phyloP scores from a whole-genome alignment of 2,888 invertebrate genomes.

The Pyrrhopygopsis socrates region DNA sequence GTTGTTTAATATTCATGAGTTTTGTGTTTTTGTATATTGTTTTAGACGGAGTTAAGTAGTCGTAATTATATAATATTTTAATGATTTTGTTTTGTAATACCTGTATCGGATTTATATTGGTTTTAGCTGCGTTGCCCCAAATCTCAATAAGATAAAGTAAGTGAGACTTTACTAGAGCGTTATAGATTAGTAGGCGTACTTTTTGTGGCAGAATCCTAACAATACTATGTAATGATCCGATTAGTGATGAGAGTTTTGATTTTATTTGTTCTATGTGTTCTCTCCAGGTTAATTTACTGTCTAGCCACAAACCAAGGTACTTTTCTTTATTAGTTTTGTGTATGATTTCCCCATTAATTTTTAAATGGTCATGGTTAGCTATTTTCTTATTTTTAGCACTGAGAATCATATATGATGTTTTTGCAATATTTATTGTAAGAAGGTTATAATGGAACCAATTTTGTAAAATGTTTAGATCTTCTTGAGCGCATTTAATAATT shows the following conservation, averaged over 20 bases:
- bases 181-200: conserved; percentile 2
- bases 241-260: conserved; percentile 4
- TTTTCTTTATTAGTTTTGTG: background rate
- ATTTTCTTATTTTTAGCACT: conserved; percentile 13
- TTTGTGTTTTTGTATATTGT: conserved; percentile 16
- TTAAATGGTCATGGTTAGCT: background rate
- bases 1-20: conserved; percentile 5
- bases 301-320: conserved; percentile 7
- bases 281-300: conserved; percentile 2
- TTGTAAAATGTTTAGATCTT: background rate
- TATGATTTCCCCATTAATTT: background rate
- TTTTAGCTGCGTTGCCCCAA: conserved; percentile 16
- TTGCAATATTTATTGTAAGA: background rate
- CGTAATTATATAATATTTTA: conserved; percentile 20
- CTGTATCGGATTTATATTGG: background rate
- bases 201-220: background rate
- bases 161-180: conserved; percentile 14
- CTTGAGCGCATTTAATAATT: background rate
- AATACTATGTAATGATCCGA: background rate
- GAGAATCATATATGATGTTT: background rate
- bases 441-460: conserved; percentile 16
- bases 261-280: background rate
- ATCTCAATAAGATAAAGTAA: conserved; percentile 20
- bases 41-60: conserved; percentile 14
- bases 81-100: conserved; percentile 19